These are phyloP conservation scores for Eurystomus glaucurus DNA, from an alignment of 2,797 vertebrate species.

Conservation along the genomic window DNA sequence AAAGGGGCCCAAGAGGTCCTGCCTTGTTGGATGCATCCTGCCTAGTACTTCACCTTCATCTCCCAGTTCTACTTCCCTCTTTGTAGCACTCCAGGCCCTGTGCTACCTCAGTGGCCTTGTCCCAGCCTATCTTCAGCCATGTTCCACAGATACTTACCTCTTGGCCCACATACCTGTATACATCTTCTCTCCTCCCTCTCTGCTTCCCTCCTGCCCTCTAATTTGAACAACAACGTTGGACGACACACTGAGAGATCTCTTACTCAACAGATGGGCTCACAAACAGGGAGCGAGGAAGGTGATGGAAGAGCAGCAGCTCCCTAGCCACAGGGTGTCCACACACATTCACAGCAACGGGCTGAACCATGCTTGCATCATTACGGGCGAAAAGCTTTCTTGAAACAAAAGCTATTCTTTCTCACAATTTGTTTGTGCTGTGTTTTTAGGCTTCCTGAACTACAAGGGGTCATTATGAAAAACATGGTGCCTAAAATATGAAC, in stretches of 20 bases:
- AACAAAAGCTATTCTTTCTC: not conserved
- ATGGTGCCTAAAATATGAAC: not conserved
- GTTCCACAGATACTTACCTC: not conserved
- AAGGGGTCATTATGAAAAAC: not conserved
- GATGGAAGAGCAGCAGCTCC: slow-evolving; percentile 17
- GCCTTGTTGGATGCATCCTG: not conserved
- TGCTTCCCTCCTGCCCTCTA: not conserved
- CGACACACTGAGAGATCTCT: not conserved
- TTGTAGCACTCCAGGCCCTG: not conserved
- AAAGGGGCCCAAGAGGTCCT: not conserved
- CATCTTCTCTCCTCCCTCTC: not conserved
- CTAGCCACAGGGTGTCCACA: not conserved
- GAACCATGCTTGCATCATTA: not conserved
- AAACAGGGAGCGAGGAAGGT: slow-evolving; percentile 30
- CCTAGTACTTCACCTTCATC: not conserved
- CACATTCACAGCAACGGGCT: not conserved
- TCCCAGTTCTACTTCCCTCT: not conserved
- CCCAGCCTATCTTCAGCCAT: not conserved
- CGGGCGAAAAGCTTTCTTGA: not conserved
- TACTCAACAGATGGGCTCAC: slow-evolving; percentile 37
- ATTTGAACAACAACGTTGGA: not conserved
- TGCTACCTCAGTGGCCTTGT: not conserved
- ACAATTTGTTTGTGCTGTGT: not conserved
- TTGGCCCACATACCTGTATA: not conserved
- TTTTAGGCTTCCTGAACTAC: not conserved